Evolutionary conservation across 2,113 vertebrate species (phyloP).

Genomic region (Toxotes chatareus): DNA sequence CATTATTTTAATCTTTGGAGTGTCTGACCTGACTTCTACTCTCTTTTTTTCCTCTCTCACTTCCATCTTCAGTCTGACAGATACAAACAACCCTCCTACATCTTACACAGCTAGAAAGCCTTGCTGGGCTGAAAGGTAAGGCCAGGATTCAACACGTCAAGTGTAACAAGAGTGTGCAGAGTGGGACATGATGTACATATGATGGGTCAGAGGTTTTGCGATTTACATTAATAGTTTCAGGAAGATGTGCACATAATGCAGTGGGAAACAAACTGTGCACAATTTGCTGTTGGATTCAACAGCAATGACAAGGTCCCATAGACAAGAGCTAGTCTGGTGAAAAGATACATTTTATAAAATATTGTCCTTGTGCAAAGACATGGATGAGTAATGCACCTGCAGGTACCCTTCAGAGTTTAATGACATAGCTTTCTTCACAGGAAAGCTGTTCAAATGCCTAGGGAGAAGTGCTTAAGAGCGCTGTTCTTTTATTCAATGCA

Average conservation of each 20-base stretch:
- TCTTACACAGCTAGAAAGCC: slow-evolving; percentile 80
- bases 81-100: slow-evolving; percentile 77
- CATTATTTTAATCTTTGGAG: slow-evolving; percentile 35
- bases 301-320: neutral
- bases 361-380: neutral
- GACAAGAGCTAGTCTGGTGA: neutral
- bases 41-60: slow-evolving; percentile 64
- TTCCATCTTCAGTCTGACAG: slow-evolving; percentile 80
- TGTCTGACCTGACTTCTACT: slow-evolving; percentile 52
- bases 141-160: slow-evolving; percentile 6
- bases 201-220: neutral
- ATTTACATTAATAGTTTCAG: neutral
- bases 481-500: slow-evolving; percentile 15
- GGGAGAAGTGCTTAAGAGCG: neutral
- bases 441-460: slow-evolving; percentile 2
- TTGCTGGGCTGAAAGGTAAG: slow-evolving; percentile 86
- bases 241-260: neutral
- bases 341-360: neutral
- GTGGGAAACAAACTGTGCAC: neutral
- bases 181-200: neutral
- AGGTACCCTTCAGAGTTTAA: neutral
- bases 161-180: neutral
- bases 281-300: neutral
- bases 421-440: slow-evolving; percentile 20
- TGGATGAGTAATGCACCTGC: slow-evolving; percentile 16